Conservation (phyloP, 2,113 vertebrate species). For the Struthidea cinerea region DNA sequence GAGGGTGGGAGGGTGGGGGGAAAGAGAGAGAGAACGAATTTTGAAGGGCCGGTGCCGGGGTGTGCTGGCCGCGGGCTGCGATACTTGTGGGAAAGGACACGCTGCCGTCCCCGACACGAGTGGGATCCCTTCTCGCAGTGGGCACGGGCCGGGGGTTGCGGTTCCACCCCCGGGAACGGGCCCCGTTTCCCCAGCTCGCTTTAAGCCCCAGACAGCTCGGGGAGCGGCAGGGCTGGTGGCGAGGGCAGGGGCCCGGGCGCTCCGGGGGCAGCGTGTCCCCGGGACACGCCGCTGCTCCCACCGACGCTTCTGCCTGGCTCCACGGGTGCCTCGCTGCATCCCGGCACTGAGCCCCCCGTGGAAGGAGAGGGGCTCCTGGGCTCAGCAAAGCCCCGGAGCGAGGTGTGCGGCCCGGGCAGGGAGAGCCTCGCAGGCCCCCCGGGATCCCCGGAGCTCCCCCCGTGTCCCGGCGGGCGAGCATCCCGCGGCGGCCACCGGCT, state of each 20-base stretch:
- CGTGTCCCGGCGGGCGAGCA: background rate
- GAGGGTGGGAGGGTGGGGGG: rapidly evolving
- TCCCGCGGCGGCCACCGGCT: background rate
- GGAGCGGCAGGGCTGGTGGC: background rate
- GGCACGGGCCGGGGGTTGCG: background rate
- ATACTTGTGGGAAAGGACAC: background rate
- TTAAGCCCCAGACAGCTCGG: background rate
- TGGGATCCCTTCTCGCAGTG: background rate
- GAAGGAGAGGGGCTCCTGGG: background rate
- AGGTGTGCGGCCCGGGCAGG: background rate
- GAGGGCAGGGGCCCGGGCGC: background rate
- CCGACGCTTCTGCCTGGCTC: rapidly evolving
- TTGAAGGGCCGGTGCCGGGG: background rate
- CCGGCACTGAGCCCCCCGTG: background rate
- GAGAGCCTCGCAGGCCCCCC: too few relatives aligned
- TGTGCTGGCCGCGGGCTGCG: background rate
- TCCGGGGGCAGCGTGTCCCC: background rate
- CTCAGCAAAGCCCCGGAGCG: background rate
- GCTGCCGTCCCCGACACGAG: background rate
- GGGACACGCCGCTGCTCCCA: background rate
- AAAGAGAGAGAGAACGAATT: background rate
- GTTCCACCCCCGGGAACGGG: background rate
- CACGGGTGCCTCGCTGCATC: background rate
- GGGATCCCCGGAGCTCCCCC: background rate
- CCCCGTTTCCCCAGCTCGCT: background rate